Base-by-base conservation (phyloP, 1,140 invertebrate species). In the Coboldia fuscipes region DNA sequence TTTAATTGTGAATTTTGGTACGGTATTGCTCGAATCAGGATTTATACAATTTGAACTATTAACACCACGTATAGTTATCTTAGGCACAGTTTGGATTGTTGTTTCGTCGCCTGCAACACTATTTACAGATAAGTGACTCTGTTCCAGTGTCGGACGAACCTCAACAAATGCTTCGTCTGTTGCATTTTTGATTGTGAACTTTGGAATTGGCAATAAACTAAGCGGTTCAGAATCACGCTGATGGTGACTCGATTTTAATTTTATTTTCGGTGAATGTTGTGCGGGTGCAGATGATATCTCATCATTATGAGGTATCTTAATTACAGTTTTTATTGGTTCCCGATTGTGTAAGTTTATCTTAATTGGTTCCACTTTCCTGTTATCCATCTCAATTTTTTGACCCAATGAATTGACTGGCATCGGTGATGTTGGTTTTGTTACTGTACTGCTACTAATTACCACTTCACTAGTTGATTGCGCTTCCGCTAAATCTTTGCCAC, bases 1-100 rank as follows among this genome's bases (percentile, higher is more conserved):
- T 22, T 36, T 36, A 24, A 36, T 30, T 17, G 35, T 36, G 20
- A 36, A 15, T 16, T 36, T 36, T 13, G 35, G 35, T 17, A 36
- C 20, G 2, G 26, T 14, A 23, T 20, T 19, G 31, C 28, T 30
- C 6, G 6, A 12, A 23, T 7, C 22, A 23, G 22, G 12, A 23
- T 23, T 6, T 7, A 23, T 23, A 7, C 6, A 23, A 23, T 6
- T 7, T 7, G 12, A 23, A 23, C 6, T 7, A 23, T 7, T 12
- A 23, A 23, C 6, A 23, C 22, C 12, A 27, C 30, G 30, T 10
- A 31, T 19, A 4, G 18, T 19, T 32, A 19, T 20, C 15, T 32
- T 32, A 20, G 30, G 30, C 20, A 32, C 20, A 21, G 15, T 21
- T 12, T 32, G 30, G 22, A 24, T 15, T 23, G 15, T 19, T 34